These are phyloP conservation scores for Griposia aprilina DNA, from an alignment of 2,888 invertebrate genomes.

Conservation along the genomic window DNA sequence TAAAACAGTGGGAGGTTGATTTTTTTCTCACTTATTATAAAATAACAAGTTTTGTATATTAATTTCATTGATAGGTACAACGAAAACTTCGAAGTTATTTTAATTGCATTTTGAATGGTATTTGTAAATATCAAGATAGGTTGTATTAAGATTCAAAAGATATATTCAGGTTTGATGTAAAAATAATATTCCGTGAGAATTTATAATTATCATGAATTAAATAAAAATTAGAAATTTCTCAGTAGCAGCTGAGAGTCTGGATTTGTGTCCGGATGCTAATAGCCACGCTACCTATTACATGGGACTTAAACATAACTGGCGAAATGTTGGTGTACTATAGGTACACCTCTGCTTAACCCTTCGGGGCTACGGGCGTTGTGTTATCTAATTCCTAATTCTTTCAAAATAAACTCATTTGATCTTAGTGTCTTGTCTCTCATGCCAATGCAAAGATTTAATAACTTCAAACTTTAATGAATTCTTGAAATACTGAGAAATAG, in stretches of 20 bases:
- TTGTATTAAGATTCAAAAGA: conserved; percentile 14
- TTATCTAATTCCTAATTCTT: neutral
- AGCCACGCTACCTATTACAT: neutral
- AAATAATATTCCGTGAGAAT: neutral
- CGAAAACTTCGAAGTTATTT: conserved; percentile 3
- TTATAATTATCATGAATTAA: neutral
- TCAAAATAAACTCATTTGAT: neutral
- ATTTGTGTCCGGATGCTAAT: neutral
- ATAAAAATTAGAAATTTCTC: neutral
- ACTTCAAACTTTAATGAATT: neutral
- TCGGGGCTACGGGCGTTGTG: neutral
- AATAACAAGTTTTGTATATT: conserved; percentile 18
- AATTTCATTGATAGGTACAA: conserved; percentile 27
- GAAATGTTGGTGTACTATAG: neutral
- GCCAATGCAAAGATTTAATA: neutral
- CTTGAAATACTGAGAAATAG: neutral
- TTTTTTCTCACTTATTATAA: conserved; percentile 16
- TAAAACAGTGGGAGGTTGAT: conserved; percentile 27
- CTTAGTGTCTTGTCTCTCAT: neutral
- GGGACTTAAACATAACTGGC: neutral
- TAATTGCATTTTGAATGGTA: conserved; percentile 12
- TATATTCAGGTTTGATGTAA: neutral
- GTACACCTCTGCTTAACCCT: neutral
- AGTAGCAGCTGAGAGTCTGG: neutral
- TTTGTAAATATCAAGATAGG: neutral